Percentiles rank a stretch among this genome's conserved stretches.
phyloP scores from a whole-genome alignment of 2,888 invertebrate species.

The Tinea pellionella region DNA sequence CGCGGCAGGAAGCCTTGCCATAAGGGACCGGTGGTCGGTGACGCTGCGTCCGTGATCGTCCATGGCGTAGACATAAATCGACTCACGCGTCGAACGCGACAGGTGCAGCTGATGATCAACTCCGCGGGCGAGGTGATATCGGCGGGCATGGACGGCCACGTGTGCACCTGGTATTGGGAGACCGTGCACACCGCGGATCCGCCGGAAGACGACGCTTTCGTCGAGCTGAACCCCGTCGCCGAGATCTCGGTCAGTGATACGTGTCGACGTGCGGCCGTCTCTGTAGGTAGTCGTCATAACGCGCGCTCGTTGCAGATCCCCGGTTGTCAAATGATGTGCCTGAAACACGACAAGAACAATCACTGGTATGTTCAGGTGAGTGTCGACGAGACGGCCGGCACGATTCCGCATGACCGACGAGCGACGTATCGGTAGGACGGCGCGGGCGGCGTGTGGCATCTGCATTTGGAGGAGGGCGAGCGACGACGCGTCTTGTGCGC shows the following conservation, averaged over 20 bases:
- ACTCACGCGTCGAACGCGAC: conserved; percentile 31
- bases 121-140: conserved; percentile 54
- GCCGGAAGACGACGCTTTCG: conserved; percentile 80
- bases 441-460: conserved; percentile 76
- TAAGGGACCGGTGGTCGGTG: conserved; percentile 70
- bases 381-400: conserved; percentile 13
- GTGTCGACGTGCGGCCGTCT: conserved; percentile 50
- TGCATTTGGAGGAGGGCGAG: conserved; percentile 11
- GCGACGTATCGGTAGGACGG: conserved; percentile 35
- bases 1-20: conserved; percentile 82
- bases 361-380: conserved; percentile 84
- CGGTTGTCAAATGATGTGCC: conserved; percentile 43
- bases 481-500: not conserved
- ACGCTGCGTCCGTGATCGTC: too few relatives aligned
- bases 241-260: conserved; percentile 75
- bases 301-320: conserved; percentile 39
- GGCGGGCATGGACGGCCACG: conserved; percentile 78
- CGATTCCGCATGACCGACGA: not conserved
- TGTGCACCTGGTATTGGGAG: conserved; percentile 91
- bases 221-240: conserved; percentile 88
- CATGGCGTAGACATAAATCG: too few relatives aligned
- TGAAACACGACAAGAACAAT: conserved; percentile 54
- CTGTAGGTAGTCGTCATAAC: not conserved
- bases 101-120: conserved; percentile 55
- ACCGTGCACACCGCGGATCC: conserved; percentile 90